phyloP scores from a whole-genome alignment of 2,888 invertebrate species.

The Pristionchus mayeri region DNA sequence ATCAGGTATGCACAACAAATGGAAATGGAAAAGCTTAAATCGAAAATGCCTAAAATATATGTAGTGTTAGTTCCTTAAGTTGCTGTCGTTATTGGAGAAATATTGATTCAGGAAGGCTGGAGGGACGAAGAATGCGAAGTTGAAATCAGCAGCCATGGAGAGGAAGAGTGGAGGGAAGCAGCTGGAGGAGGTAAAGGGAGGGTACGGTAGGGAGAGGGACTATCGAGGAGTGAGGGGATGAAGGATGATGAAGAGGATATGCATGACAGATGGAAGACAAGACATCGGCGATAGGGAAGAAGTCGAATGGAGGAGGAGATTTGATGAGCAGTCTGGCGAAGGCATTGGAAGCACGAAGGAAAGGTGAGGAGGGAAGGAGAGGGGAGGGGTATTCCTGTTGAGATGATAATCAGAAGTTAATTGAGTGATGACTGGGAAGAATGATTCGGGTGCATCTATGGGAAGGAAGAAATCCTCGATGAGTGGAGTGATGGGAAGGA shows the following conservation, averaged over 20 bases:
- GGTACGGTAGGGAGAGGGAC: too few species aligned
- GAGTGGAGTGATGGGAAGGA: conserved; percentile 40
- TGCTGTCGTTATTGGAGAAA: background rate
- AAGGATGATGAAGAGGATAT: background rate
- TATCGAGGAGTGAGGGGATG: background rate
- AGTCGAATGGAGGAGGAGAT: conserved; percentile 55
- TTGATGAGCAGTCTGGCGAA: conserved; percentile 63
- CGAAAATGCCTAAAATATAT: too few species aligned
- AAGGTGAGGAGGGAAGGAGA: conserved; percentile 52
- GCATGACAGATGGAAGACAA: conserved; percentile 17
- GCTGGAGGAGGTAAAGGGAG: conserved; percentile 2
- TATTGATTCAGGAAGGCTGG: conserved; percentile 53
- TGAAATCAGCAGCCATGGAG: conserved; percentile 52
- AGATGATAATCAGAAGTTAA: background rate
- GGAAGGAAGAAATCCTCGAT: conserved; percentile 24
- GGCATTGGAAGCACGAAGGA: conserved; percentile 63
- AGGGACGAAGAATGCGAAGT: conserved; percentile 58
- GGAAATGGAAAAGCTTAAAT: too few species aligned
- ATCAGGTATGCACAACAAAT: background rate
- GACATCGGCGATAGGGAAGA: conserved; percentile 39
- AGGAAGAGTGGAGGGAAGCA: conserved; percentile 34
- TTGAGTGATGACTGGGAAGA: conserved; percentile 55
- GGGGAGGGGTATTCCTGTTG: background rate
- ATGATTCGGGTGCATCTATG: background rate
- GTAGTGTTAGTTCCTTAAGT: background rate